Evolutionary conservation across 2,888 invertebrate species (phyloP).

Genomic region (Dryococelus australis): DNA sequence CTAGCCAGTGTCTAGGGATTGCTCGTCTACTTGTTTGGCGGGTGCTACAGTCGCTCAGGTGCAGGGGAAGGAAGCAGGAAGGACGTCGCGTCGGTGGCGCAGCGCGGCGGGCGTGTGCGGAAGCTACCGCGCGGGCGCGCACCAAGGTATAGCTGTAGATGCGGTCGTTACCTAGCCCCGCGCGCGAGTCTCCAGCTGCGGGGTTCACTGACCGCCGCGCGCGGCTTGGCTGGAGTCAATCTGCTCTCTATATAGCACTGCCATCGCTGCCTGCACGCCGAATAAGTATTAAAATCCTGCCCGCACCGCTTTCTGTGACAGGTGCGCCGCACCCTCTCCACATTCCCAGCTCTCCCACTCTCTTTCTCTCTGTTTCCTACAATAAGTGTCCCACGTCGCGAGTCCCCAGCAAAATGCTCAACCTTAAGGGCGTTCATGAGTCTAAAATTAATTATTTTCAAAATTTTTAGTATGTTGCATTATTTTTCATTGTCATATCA

Average conservation of each 20-base stretch:
- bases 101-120: constrained; percentile 10
- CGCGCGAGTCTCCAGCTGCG: neutral
- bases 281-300: too few species aligned
- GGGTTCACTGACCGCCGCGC: neutral
- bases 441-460: neutral
- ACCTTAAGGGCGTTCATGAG: neutral
- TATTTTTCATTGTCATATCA: too few species aligned
- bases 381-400: neutral
- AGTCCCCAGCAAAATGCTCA: neutral
- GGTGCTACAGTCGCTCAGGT: neutral
- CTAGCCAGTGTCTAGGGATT: too few species aligned
- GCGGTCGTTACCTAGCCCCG: neutral
- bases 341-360: too few species aligned
- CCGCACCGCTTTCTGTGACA: neutral
- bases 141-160: neutral
- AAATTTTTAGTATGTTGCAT: too few species aligned
- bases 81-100: neutral
- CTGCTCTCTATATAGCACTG: constrained; percentile 16
- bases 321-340: neutral
- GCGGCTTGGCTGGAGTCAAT: neutral
- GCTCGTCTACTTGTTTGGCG: too few species aligned
- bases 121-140: neutral
- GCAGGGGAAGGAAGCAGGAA: neutral
- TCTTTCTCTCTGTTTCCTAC: too few species aligned
- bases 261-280: neutral